These are phyloP conservation scores for Polyploca ridens DNA, from an alignment of 2,888 invertebrate genomes.

Conservation along the genomic window DNA sequence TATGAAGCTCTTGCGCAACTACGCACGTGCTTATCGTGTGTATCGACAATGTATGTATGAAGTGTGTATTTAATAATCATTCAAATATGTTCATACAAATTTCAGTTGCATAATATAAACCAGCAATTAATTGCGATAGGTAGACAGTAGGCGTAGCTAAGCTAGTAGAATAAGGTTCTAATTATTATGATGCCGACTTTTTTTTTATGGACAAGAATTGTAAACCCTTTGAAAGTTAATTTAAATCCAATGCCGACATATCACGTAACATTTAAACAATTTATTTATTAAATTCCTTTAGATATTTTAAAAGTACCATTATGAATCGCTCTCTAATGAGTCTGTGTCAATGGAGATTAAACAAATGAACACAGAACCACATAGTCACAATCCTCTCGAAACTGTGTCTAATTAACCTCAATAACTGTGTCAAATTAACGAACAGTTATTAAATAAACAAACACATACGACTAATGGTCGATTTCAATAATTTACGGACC, in stretches of 20 bases:
- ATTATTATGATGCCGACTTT: too few relatives aligned
- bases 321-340: neutral
- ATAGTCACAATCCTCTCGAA: slow-evolving; percentile 1
- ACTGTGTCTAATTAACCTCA: slow-evolving; percentile 7
- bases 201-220: too few relatives aligned
- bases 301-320: neutral
- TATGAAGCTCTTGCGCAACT: neutral
- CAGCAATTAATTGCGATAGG: too few relatives aligned
- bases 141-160: neutral
- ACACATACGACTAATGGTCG: neutral
- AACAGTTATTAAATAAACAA: slow-evolving; percentile 6
- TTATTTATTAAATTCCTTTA: too few relatives aligned
- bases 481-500: too few relatives aligned
- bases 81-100: neutral
- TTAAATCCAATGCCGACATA: neutral
- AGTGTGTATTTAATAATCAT: neutral
- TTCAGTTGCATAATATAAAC: neutral
- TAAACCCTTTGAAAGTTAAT: too few relatives aligned
- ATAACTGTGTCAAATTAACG: neutral
- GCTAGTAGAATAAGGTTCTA: neutral
- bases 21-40: slow-evolving; percentile 2
- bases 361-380: neutral
- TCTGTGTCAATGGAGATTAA: neutral
- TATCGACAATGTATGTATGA: slow-evolving; percentile 1
- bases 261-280: too few relatives aligned